Evolutionary conservation across 2,113 vertebrate genomes (phyloP).

Genomic region (Cryptomyrus ogoouensis): DNA sequence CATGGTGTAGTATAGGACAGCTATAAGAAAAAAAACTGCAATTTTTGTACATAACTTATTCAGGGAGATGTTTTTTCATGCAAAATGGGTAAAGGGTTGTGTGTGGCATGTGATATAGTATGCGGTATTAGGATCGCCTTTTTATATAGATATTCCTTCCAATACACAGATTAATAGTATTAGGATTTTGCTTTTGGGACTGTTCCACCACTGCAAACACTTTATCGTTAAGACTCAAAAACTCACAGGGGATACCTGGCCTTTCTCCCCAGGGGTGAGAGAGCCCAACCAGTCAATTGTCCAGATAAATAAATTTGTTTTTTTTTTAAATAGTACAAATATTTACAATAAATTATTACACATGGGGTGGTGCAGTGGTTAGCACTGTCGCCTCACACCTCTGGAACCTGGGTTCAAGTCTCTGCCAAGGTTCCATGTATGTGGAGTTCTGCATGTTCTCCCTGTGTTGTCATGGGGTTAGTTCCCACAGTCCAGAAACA

Average conservation of each 20-base stretch:
- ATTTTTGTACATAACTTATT: not conserved
- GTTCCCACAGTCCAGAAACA: too few relatives aligned
- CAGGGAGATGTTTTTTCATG: not conserved
- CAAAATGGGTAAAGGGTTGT: not conserved
- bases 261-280: not conserved
- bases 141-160: not conserved
- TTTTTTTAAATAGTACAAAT: too few relatives aligned
- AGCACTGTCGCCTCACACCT: too few relatives aligned
- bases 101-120: not conserved
- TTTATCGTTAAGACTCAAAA: not conserved
- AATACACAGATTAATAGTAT: not conserved
- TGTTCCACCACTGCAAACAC: not conserved
- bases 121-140: not conserved
- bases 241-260: not conserved
- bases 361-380: too few relatives aligned
- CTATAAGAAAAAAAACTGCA: not conserved
- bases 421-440: too few relatives aligned
- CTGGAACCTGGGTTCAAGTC: too few relatives aligned
- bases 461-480: too few relatives aligned
- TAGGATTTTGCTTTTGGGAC: not conserved
- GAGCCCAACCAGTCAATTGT: not conserved
- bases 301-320: not conserved
- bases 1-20: not conserved
- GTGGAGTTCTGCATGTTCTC: too few relatives aligned
- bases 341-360: not conserved